These are phyloP conservation scores for Lycopodina hypogea DNA, from an alignment of 37 sponge, comb jelly and placozoan species.

Conservation along the genomic window DNA sequence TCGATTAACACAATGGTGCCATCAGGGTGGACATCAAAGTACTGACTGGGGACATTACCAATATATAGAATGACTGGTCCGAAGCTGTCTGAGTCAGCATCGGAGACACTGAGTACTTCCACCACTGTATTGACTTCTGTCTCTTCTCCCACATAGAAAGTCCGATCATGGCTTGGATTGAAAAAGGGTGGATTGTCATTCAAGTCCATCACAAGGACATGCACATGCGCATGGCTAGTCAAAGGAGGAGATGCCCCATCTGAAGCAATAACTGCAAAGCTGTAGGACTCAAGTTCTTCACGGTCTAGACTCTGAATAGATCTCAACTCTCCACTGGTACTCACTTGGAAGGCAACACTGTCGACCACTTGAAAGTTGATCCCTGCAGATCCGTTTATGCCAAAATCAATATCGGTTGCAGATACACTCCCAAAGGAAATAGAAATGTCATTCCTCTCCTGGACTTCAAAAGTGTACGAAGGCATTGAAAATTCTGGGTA, in stretches of 20 bases:
- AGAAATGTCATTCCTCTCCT: conserved; percentile 16
- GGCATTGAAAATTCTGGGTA: conserved; percentile 31
- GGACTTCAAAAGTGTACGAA: conserved; percentile 16
- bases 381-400: not conserved
- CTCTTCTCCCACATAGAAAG: conserved; percentile 45
- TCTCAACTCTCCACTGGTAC: conserved; percentile 20
- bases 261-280: conserved; percentile 50
- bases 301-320: conserved; percentile 30
- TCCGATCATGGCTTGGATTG: conserved; percentile 21
- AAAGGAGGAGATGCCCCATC: conserved; percentile 64
- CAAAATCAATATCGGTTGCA: conserved; percentile 60
- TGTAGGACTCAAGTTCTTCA: conserved; percentile 24
- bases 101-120: conserved; percentile 31
- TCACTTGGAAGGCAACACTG: conserved; percentile 10
- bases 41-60: not conserved
- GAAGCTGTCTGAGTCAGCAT: conserved; percentile 57
- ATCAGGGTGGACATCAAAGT: conserved; percentile 26
- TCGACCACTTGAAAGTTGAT: not conserved
- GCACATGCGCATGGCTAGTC: not conserved
- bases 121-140: conserved; percentile 18
- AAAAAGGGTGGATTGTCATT: conserved; percentile 60
- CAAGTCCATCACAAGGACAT: conserved; percentile 43
- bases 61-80: conserved; percentile 30
- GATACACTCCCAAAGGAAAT: conserved; percentile 13
- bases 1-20: conserved; percentile 26